phyloP scores from a whole-genome alignment of 2,888 invertebrate species.

The Lasiommata megera region DNA sequence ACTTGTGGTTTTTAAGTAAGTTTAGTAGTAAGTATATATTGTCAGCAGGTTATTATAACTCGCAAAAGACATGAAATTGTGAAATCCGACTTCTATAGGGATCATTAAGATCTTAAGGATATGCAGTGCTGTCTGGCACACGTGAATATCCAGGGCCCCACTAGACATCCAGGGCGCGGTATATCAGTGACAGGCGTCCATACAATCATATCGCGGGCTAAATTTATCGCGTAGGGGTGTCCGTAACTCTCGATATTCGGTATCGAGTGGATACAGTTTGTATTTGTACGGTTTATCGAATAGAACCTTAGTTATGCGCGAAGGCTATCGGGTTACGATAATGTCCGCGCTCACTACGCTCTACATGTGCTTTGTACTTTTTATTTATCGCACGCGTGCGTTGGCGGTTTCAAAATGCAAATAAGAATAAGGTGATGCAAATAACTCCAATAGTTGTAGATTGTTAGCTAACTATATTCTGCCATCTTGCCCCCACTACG shows the following conservation, averaged over 20 bases:
- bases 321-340: slow-evolving; percentile 64
- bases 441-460: no score
- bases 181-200: slow-evolving; percentile 15
- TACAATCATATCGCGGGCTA: slow-evolving; percentile 34
- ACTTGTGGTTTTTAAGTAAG: no score
- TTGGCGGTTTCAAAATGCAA: slow-evolving; percentile 14
- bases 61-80: no score
- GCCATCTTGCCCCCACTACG: no score
- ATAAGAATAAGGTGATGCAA: slow-evolving; percentile 18
- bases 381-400: slow-evolving; percentile 37
- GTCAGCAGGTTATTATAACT: no score
- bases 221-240: slow-evolving; percentile 35
- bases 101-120: background rate
- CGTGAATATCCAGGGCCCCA: background rate
- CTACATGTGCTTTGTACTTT: slow-evolving; percentile 41
- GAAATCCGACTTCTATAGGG: no score
- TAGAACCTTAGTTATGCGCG: slow-evolving; percentile 63
- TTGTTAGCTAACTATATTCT: no score
- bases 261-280: slow-evolving; percentile 69
- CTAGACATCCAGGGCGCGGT: background rate
- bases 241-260: slow-evolving; percentile 47
- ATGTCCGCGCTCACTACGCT: slow-evolving; percentile 52
- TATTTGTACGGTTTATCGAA: slow-evolving; percentile 67
- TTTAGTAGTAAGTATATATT: no score
- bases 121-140: background rate